Conservation (phyloP, 2,797 vertebrate species). For the Gila robusta region DNA sequence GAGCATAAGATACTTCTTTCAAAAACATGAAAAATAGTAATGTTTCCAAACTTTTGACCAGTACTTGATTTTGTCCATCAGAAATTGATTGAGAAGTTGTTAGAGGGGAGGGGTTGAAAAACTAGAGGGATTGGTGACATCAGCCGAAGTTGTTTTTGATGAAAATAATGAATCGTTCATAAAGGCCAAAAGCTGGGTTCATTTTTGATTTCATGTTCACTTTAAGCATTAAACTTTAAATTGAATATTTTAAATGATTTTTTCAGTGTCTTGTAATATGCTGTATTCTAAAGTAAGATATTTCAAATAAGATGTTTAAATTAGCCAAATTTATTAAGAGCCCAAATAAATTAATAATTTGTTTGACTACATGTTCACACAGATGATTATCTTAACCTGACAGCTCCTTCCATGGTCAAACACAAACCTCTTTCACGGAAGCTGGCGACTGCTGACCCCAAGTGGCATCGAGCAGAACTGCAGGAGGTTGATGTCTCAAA, state of each 20-base stretch:
- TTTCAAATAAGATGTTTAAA: neutral
- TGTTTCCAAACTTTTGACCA: too few relatives aligned
- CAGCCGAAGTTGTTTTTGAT: too few relatives aligned
- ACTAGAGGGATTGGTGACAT: too few relatives aligned
- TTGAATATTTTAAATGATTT: neutral
- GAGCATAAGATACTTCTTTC: too few relatives aligned
- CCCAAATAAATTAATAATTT: neutral
- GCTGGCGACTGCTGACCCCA: conserved; percentile 63
- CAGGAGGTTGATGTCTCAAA: conserved; percentile 58
- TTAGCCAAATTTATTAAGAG: neutral
- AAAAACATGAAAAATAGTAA: too few relatives aligned
- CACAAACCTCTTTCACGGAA: conserved; percentile 54
- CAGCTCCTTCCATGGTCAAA: conserved; percentile 38
- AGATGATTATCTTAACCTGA: conserved; percentile 68
- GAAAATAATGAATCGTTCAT: neutral
- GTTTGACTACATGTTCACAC: neutral
- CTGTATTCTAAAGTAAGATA: neutral
- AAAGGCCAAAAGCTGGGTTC: neutral
- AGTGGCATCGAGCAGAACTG: conserved; percentile 69
- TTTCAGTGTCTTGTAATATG: neutral
- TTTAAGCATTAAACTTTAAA: too few relatives aligned
- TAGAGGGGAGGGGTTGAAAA: too few relatives aligned
- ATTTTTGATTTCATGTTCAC: neutral
- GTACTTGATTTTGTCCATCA: too few relatives aligned
- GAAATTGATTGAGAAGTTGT: too few relatives aligned